phyloP scores from a whole-genome alignment of 2,797 vertebrate genomes.

The Melanotaenia nigrans region DNA sequence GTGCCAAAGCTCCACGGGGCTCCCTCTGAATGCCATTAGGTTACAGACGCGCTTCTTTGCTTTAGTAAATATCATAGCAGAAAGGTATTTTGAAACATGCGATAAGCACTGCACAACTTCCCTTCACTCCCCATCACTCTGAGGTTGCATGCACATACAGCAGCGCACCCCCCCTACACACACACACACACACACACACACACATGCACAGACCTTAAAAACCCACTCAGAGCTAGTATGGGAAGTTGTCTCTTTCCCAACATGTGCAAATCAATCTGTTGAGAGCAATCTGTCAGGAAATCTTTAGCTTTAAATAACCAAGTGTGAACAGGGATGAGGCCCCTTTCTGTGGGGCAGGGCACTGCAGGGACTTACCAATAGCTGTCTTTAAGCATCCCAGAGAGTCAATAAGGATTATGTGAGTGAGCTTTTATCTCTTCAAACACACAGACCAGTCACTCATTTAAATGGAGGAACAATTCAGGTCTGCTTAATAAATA shows the following conservation, averaged over 20 bases:
- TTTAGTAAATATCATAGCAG: conserved; percentile 60
- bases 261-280: conserved; percentile 84
- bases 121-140: conserved; percentile 41
- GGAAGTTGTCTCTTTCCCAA: conserved; percentile 73
- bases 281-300: conserved; percentile 87
- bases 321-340: conserved; percentile 80
- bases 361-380: conserved; percentile 81
- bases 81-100: conserved; percentile 72
- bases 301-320: conserved; percentile 85
- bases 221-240: conserved; percentile 55
- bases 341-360: conserved; percentile 77
- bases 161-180: conserved; percentile 3
- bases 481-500: conserved; percentile 82
- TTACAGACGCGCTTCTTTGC: conserved; percentile 73
- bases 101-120: conserved; percentile 67
- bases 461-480: conserved; percentile 86
- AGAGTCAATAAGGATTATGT: conserved; percentile 89
- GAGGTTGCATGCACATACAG: conserved; percentile 24
- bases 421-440: conserved; percentile 86
- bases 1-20: conserved; percentile 52
- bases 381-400: conserved; percentile 82
- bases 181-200: conserved; percentile 2
- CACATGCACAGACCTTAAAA: conserved; percentile 35
- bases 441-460: conserved; percentile 85
- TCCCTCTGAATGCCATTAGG: conserved; percentile 70